These are phyloP conservation scores for Heliconius aoede DNA, from an alignment of 2,888 invertebrate genomes.

Conservation along the genomic window DNA sequence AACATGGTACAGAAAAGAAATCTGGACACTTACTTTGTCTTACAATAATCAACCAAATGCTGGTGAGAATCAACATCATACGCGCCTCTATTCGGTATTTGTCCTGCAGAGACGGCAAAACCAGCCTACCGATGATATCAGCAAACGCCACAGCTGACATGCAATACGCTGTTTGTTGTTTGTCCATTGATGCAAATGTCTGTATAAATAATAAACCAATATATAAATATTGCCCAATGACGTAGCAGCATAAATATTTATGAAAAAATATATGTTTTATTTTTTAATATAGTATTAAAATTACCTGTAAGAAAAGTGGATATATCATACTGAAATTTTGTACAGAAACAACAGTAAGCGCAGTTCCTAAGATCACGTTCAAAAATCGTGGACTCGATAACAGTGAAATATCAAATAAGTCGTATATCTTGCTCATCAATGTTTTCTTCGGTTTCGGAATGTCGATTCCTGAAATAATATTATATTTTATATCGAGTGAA, in stretches of 20 bases:
- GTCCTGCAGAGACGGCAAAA: conserved; percentile 86
- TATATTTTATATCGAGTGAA: not conserved
- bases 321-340: conserved; percentile 88
- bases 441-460: conserved; percentile 50
- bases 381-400: conserved; percentile 85
- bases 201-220: conserved; percentile 51
- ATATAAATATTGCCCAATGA: not conserved
- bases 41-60: conserved; percentile 81
- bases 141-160: conserved; percentile 88
- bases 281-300: conserved; percentile 8
- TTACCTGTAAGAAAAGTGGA: conserved; percentile 86
- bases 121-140: conserved; percentile 86
- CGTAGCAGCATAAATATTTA: conserved; percentile 8
- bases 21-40: conserved; percentile 80
- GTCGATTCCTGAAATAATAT: conserved; percentile 56
- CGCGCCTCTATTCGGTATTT: conserved; percentile 85
- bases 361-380: conserved; percentile 87
- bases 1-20: not conserved
- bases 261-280: not conserved
- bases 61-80: conserved; percentile 85
- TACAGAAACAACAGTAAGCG: conserved; percentile 86
- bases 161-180: conserved; percentile 85
- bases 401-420: conserved; percentile 85
- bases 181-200: conserved; percentile 71
- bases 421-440: conserved; percentile 64